These are phyloP conservation scores for Acromyrmex charruanus DNA, from an alignment of 1,140 invertebrate species.

Conservation along the genomic window DNA sequence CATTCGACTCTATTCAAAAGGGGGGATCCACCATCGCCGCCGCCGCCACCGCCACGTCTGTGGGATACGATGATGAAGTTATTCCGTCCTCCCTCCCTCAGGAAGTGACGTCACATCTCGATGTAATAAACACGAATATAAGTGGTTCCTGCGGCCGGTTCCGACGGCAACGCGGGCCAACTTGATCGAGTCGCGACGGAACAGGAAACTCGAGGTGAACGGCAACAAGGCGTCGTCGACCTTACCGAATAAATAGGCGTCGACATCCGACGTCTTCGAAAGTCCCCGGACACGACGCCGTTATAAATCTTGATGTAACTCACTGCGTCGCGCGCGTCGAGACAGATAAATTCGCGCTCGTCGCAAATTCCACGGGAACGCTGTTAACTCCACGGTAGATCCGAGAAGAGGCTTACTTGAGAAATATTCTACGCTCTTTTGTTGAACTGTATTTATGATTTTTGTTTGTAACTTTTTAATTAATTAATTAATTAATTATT, in stretches of 20 bases:
- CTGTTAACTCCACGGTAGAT: slow-evolving; percentile 2
- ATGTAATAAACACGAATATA: slow-evolving; percentile 79
- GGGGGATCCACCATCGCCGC: slow-evolving; percentile 9
- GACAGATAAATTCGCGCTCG: slow-evolving; percentile 51
- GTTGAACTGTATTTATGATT: neutral
- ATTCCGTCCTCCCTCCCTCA: slow-evolving; percentile 76
- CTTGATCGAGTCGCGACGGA: slow-evolving; percentile 73
- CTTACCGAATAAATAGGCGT: slow-evolving; percentile 66
- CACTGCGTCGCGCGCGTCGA: slow-evolving; percentile 50
- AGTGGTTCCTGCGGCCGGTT: slow-evolving; percentile 73
- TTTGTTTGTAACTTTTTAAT: neutral
- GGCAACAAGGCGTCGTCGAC: slow-evolving; percentile 4
- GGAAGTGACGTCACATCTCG: slow-evolving; percentile 77
- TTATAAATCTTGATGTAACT: slow-evolving; percentile 64
- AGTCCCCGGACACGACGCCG: slow-evolving; percentile 35
- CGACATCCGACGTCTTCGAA: slow-evolving; percentile 60
- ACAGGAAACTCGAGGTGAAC: slow-evolving; percentile 70
- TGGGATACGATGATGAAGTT: slow-evolving; percentile 77
- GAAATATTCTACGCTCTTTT: neutral
- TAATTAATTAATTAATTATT: neutral
- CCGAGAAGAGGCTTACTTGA: neutral
- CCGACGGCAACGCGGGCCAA: slow-evolving; percentile 66
- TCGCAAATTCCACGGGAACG: slow-evolving; percentile 26
- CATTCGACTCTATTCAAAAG: slow-evolving; percentile 57
- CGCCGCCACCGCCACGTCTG: slow-evolving; percentile 62